Evolutionary conservation across 2,113 vertebrate species (phyloP).

Genomic region (Colossoma macropomum): DNA sequence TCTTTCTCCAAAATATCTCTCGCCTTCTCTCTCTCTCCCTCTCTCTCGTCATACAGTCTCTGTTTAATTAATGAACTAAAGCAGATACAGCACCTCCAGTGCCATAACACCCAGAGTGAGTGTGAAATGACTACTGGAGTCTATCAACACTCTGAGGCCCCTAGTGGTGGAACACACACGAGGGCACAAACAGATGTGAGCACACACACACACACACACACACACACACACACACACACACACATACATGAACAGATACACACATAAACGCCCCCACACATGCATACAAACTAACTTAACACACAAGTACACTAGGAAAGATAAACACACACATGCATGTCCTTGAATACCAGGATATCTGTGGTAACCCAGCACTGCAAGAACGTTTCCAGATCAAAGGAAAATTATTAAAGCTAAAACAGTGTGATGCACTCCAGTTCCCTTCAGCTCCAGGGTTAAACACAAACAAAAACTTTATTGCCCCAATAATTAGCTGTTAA

Average conservation of each 20-base stretch:
- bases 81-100: constrained; percentile 17
- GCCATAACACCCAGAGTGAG: constrained; percentile 36
- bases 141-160: constrained; percentile 14
- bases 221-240: background rate
- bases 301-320: background rate
- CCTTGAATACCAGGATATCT: background rate
- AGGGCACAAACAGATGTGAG: background rate
- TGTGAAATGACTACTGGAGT: constrained; percentile 29
- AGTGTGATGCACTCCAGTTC: background rate
- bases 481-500: background rate
- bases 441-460: background rate
- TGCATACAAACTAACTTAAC: background rate
- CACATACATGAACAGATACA: background rate
- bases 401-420: background rate
- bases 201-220: background rate
- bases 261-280: no score
- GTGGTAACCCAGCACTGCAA: background rate
- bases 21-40: background rate
- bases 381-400: background rate
- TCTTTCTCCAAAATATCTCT: background rate
- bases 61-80: constrained; percentile 42
- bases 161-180: constrained; percentile 12
- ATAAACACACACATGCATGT: background rate
- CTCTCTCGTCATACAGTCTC: background rate
- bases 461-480: constrained; percentile 10